Base-by-base conservation (phyloP, 1,140 invertebrate genomes). In the Pogonus chalceus region DNA sequence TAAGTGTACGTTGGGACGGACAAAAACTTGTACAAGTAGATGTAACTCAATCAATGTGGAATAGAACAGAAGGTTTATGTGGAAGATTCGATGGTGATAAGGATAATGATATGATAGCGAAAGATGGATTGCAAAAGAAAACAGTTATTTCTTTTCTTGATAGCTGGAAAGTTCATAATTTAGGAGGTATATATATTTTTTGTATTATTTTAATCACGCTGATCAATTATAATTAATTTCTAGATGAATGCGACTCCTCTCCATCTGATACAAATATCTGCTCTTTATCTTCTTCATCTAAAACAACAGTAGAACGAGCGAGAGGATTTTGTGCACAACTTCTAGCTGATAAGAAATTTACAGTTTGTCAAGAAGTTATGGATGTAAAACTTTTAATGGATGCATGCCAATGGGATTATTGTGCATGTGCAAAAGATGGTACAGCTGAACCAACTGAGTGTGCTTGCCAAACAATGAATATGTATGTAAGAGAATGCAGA, bases 31-130 rank as follows among this genome's bases (percentile, higher is more conserved):
- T 85, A 1, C 72, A 79, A 58, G 68, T 85, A 1, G 80, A 86
- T 62, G 82, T 79, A 0, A 76, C 78, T 2, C 79, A 83, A 24
- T 76, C 75, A 20, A 65, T 89, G 31, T 90, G 85, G 83, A 87
- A 87, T 64, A 80, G 81, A 59, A 87, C 87, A 0, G 77, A 79
- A 57, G 91, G 91, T 43, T 69, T 94, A 0, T 94, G 91, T 65
- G 90, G 90, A 0, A 76, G 70, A 2, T 74, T 90, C 52, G 85
- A 93, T 69, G 85, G 85, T 0, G 72, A 81, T 56, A 62, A 67
- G 2, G 67, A 69, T 2, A 86, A 91, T 62, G 90, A 94, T 68
- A 75, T 90, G 35, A 66, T 69, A 16, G 79, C 73, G 0, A 78
- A 76, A 61, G 79, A 80, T 52, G 80, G 81, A 1, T 70, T 60